These are phyloP conservation scores for Xiphophorus birchmanni DNA, from an alignment of 2,797 vertebrate genomes.

Conservation along the genomic window DNA sequence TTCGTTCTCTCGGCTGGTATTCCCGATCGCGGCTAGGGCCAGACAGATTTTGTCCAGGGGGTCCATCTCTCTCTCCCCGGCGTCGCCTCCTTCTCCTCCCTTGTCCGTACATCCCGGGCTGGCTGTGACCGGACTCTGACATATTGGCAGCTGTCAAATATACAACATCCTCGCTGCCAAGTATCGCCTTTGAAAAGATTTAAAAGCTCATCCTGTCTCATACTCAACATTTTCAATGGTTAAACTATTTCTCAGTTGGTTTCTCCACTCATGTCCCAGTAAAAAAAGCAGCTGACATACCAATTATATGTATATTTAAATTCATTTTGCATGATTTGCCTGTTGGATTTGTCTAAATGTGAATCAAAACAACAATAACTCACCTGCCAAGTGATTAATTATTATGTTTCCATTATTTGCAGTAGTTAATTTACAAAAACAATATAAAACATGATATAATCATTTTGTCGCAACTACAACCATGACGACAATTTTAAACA, in stretches of 20 bases:
- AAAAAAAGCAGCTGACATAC: slow-evolving; percentile 4
- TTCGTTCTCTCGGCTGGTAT: slow-evolving; percentile 85
- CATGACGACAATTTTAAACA: not conserved
- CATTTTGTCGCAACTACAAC: not conserved
- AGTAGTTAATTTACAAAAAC: not conserved
- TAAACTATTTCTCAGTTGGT: slow-evolving; percentile 51
- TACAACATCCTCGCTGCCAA: slow-evolving; percentile 59
- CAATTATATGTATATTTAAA: not conserved
- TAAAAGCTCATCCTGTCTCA: slow-evolving; percentile 59
- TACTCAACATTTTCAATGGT: slow-evolving; percentile 40
- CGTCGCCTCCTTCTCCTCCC: slow-evolving; percentile 85
- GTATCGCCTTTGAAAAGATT: slow-evolving; percentile 65
- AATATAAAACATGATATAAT: not conserved
- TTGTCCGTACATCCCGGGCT: slow-evolving; percentile 88
- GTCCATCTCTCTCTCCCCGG: slow-evolving; percentile 87
- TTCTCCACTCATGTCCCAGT: slow-evolving; percentile 17
- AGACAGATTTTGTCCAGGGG: slow-evolving; percentile 86
- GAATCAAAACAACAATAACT: not conserved
- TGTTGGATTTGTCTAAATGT: not conserved
- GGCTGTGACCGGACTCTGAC: slow-evolving; percentile 94
- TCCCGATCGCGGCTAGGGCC: slow-evolving; percentile 90
- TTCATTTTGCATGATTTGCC: not conserved
- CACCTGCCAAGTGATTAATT: not conserved
- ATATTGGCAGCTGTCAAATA: slow-evolving; percentile 53
- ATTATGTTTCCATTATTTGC: not conserved